Conservation (phyloP, 2,113 vertebrate species). For the Ammodytes marinus region DNA sequence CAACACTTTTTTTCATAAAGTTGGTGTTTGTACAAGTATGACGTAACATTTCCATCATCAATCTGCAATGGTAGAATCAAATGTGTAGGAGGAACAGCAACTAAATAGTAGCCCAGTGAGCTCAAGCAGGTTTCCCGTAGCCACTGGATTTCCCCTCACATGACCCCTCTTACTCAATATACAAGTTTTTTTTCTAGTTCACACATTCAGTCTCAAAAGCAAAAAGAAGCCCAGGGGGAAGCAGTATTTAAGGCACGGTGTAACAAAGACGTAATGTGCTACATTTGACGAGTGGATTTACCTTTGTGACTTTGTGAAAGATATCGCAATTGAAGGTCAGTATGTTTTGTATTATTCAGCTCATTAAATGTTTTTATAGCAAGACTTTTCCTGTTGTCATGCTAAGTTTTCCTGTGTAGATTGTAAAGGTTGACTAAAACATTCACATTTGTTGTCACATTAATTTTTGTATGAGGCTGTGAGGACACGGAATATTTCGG, state of each 20-base stretch:
- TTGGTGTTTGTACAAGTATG: rapidly evolving
- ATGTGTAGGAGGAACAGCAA: neutral
- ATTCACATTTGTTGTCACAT: neutral
- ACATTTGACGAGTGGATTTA: neutral
- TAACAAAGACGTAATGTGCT: neutral
- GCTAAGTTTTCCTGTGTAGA: neutral
- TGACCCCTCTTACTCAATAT: slow-evolving; percentile 46
- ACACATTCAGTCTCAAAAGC: neutral
- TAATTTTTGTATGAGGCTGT: too few species aligned
- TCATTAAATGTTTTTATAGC: neutral
- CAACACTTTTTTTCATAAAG: neutral
- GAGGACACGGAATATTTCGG: too few species aligned
- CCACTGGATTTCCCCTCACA: slow-evolving; percentile 51
- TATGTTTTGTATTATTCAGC: neutral
- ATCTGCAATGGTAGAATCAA: neutral
- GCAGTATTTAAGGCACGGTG: neutral
- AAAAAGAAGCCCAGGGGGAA: neutral
- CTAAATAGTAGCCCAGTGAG: neutral
- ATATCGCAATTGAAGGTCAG: slow-evolving; percentile 51
- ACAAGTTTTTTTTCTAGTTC: neutral
- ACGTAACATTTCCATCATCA: neutral
- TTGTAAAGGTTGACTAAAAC: neutral
- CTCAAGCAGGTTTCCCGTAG: slow-evolving; percentile 32
- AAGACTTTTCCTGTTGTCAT: neutral
- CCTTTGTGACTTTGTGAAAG: neutral